A percentile compares a stretch with the other conserved stretches of the same genome.
These are phyloP conservation scores for Iselma pallidipennis DNA, from an alignment of 2,888 invertebrate genomes.

Conservation along the genomic window DNA sequence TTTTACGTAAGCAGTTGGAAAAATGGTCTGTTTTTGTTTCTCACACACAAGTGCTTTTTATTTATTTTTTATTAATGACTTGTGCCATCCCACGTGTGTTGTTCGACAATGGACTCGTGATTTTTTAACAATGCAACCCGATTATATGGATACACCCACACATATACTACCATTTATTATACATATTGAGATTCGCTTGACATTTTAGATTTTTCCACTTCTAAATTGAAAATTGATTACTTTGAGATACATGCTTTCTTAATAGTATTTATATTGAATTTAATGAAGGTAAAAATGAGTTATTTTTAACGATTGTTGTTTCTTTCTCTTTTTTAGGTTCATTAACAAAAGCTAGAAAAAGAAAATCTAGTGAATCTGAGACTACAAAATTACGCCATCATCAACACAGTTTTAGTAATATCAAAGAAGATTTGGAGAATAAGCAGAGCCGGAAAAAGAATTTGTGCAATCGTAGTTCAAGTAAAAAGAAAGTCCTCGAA, in stretches of 20 bases:
- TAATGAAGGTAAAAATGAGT: not conserved
- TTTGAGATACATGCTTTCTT: not conserved
- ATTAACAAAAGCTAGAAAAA: constrained; percentile 38
- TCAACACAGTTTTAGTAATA: constrained; percentile 37
- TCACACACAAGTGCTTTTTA: not conserved
- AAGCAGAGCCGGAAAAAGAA: constrained; percentile 46
- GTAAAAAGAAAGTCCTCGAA: constrained; percentile 55
- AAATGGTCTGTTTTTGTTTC: not conserved
- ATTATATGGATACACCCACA: constrained; percentile 9
- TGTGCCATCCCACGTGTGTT: constrained; percentile 8
- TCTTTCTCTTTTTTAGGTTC: constrained; percentile 14
- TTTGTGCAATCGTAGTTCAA: constrained; percentile 43
- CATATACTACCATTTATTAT: constrained; percentile 10
- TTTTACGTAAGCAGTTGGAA: not conserved
- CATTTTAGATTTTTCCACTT: not conserved
- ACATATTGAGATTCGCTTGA: constrained; percentile 2
- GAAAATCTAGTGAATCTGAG: constrained; percentile 51
- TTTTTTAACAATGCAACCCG: constrained; percentile 14
- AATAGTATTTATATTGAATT: not conserved
- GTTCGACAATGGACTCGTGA: constrained; percentile 13
- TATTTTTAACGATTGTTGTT: not conserved
- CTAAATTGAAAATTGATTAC: not conserved
- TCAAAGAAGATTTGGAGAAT: constrained; percentile 53
- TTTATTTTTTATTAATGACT: constrained; percentile 12
- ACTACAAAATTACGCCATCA: constrained; percentile 34